phyloP scores from a whole-genome alignment of 1,140 invertebrate species.

The Phortica variegata region DNA sequence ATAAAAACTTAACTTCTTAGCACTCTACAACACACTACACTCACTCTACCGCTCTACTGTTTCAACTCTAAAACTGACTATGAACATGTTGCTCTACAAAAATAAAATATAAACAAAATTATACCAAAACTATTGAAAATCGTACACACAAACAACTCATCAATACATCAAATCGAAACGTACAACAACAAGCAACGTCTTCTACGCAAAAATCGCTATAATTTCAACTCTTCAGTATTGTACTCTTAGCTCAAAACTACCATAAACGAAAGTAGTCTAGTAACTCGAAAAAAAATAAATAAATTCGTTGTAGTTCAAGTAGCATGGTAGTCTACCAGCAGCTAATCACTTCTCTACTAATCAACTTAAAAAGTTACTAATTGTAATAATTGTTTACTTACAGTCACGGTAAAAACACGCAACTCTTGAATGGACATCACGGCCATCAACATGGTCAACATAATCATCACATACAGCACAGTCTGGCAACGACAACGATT shows the following conservation, averaged over 20 bases:
- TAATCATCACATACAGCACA: slow-evolving; percentile 16
- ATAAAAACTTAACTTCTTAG: no score
- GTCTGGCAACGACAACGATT: slow-evolving; percentile 38
- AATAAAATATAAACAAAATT: slow-evolving; percentile 1
- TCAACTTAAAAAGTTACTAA: slow-evolving; percentile 6
- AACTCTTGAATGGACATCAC: slow-evolving; percentile 35
- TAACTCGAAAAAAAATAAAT: no score
- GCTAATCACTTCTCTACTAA: slow-evolving; percentile 21
- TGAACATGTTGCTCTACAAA: slow-evolving; percentile 49
- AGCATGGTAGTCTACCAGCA: slow-evolving; percentile 27
- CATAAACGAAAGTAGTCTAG: slow-evolving; percentile 24
- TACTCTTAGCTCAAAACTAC: no score
- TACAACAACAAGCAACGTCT: no score
- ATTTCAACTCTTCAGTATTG: no score
- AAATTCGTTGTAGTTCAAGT: slow-evolving; percentile 48
- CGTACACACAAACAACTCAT: no score
- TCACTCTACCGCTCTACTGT: no score
- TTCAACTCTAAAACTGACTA: slow-evolving; percentile 44
- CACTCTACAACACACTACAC: no score
- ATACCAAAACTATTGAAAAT: neutral
- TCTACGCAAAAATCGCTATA: no score
- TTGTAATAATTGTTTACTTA: slow-evolving; percentile 1
- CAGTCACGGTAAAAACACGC: slow-evolving; percentile 53
- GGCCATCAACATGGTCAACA: slow-evolving; percentile 25
- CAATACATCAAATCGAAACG: no score